These are phyloP conservation scores for Pseudoatta argentina DNA, from an alignment of 1,140 invertebrate genomes.

Conservation along the genomic window DNA sequence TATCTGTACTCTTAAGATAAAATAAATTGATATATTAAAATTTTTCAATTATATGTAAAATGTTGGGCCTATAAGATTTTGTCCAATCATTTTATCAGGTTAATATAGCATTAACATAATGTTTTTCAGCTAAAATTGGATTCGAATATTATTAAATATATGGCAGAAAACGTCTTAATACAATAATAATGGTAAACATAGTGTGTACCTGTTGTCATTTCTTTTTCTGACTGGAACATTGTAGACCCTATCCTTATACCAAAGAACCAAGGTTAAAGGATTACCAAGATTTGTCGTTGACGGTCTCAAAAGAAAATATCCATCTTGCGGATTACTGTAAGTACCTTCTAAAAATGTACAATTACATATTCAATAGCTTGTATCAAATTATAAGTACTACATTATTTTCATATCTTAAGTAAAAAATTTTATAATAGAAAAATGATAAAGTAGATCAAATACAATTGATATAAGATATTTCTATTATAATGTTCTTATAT, in stretches of 20 bases:
- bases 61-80: slow-evolving; percentile 7
- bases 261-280: slow-evolving; percentile 82
- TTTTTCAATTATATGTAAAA: slow-evolving; percentile 10
- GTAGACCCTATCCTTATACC: slow-evolving; percentile 83
- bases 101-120: not conserved
- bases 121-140: slow-evolving; percentile 23
- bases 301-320: slow-evolving; percentile 84
- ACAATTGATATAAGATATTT: not conserved
- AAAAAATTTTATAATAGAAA: not conserved
- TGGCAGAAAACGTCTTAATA: slow-evolving; percentile 18
- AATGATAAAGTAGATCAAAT: not conserved
- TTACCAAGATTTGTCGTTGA: slow-evolving; percentile 81
- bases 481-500: not conserved
- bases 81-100: slow-evolving; percentile 29
- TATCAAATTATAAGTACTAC: slow-evolving; percentile 5
- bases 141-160: slow-evolving; percentile 33
- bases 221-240: slow-evolving; percentile 84
- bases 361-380: slow-evolving; percentile 4
- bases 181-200: not conserved
- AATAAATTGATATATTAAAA: not conserved
- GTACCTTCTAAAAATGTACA: slow-evolving; percentile 73
- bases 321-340: slow-evolving; percentile 79
- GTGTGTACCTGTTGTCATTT: slow-evolving; percentile 80
- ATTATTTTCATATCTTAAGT: not conserved
- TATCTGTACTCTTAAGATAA: not conserved